Evolutionary conservation across 2,797 vertebrate genomes (phyloP), one percentile per base, ranked within the genome.

Genomic region (Hyperoplus immaculatus): DNA sequence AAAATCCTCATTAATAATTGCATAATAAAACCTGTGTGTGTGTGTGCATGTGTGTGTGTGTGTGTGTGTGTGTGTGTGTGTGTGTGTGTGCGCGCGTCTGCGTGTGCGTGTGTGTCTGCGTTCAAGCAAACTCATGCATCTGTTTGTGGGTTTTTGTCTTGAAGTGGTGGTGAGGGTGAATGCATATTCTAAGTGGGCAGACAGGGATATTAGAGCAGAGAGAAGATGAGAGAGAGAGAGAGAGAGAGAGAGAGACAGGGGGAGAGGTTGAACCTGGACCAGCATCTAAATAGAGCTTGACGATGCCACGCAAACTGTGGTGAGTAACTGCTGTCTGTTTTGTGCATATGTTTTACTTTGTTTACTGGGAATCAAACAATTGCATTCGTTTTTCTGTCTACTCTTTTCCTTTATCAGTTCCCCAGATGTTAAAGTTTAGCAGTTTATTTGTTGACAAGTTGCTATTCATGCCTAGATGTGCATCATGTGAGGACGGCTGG

Each of bases 281-380:
- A 60, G 69, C 59, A 70, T 81, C 49, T 64, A 65, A 47, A 63
- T 56, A 72, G 59, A 29, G 51, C 67, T 67, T 47, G 45, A 92
- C 54, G 64, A 94, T 94, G 93, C 93, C 91, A 12, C 92, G 92
- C 67, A 94, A 88, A 88, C 86, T 91, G 72, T 94, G 93, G 93
- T 94, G 83, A 93, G 93, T 92, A 75, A 56, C 49, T 6, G 14
- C 62, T 49, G 21, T 39, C 66, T 43, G 6, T 21, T 39, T 38
- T 21, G 0, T 65, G 14, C 43, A 29, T 67, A 1, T 60, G 29
- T 36, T 16, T 47, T 66, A 18, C 18, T 9, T 9, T 8, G 15
- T 29, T 29, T 50, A 55, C 11, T 29, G 49, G 16, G 8, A 13
- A 47, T 9, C 11, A 0, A n/a, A 12, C 3, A 0, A 18, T 62